Percentiles rank a stretch among this genome's conserved stretches.
phyloP scores from a whole-genome alignment of 2,797 vertebrate genomes.

The Poeciliopsis turneri region DNA sequence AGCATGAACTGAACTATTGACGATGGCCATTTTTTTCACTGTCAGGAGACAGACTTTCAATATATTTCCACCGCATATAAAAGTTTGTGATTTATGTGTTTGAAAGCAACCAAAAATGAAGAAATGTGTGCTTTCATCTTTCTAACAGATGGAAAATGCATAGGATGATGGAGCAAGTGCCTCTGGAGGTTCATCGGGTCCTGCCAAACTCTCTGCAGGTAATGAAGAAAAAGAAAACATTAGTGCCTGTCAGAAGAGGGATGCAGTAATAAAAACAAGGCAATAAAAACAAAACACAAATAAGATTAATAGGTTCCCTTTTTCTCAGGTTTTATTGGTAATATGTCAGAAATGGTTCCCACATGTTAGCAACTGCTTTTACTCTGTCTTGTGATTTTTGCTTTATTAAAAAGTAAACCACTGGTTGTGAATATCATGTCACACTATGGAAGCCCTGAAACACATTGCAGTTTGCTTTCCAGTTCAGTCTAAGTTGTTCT shows the following conservation, averaged over 20 bases:
- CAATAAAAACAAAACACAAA: slow-evolving; percentile 19
- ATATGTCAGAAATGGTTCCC: neutral
- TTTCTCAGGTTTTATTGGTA: neutral
- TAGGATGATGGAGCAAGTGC: slow-evolving; percentile 34
- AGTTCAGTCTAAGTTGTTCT: neutral
- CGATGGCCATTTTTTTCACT: slow-evolving; percentile 32
- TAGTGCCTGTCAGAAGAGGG: neutral
- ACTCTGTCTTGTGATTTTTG: slow-evolving; percentile 13
- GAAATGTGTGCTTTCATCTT: slow-evolving; percentile 36
- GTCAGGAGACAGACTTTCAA: slow-evolving; percentile 15
- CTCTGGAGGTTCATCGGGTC: slow-evolving; percentile 31
- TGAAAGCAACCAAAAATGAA: slow-evolving; percentile 34
- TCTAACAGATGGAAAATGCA: slow-evolving; percentile 27
- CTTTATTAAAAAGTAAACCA: neutral
- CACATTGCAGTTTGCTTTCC: neutral
- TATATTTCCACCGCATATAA: slow-evolving; percentile 14
- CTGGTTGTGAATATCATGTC: neutral
- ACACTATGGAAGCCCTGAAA: neutral
- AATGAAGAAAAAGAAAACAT: slow-evolving; percentile 22
- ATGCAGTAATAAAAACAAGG: slow-evolving; percentile 10
- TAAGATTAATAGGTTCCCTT: slow-evolving; percentile 6
- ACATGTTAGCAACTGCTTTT: slow-evolving; percentile 7
- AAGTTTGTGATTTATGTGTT: slow-evolving; percentile 50
- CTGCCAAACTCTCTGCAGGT: slow-evolving; percentile 31
- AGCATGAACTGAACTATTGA: slow-evolving; percentile 6